phyloP scores from a whole-genome alignment of 2,888 invertebrate species.

The Dexiosoma caninum region DNA sequence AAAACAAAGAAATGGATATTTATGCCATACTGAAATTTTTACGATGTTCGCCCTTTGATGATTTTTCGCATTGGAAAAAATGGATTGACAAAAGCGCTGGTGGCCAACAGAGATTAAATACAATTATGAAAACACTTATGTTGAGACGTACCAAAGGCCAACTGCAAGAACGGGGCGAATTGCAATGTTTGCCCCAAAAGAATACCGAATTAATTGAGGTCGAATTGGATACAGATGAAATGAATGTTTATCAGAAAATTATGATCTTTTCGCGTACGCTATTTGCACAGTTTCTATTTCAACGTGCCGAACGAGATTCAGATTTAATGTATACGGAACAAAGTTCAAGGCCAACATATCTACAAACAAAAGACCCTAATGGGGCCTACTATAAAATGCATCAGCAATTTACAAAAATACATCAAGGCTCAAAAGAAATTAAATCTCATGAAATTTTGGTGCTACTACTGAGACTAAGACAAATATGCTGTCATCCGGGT shows the following conservation, averaged over 20 bases:
- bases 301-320: slow-evolving; percentile 83
- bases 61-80: slow-evolving; percentile 91
- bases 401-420: slow-evolving; percentile 81
- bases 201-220: slow-evolving; percentile 81
- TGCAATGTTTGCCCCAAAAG: slow-evolving; percentile 83
- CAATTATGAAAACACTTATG: slow-evolving; percentile 90
- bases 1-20: slow-evolving; percentile 92
- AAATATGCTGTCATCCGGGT: slow-evolving; percentile 93
- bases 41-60: slow-evolving; percentile 92
- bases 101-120: slow-evolving; percentile 88
- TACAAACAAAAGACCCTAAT: slow-evolving; percentile 76
- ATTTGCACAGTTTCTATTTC: slow-evolving; percentile 87
- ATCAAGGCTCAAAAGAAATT: slow-evolving; percentile 81
- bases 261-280: slow-evolving; percentile 85
- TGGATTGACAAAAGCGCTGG: slow-evolving; percentile 92
- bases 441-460: slow-evolving; percentile 87
- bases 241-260: slow-evolving; percentile 87
- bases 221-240: slow-evolving; percentile 83
- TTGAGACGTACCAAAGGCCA: slow-evolving; percentile 92
- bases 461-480: slow-evolving; percentile 88
- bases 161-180: slow-evolving; percentile 82
- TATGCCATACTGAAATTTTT: slow-evolving; percentile 90
- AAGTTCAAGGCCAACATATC: slow-evolving; percentile 70
- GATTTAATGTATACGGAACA: slow-evolving; percentile 69
- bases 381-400: slow-evolving; percentile 82